Evolutionary conservation across 2,888 invertebrate genomes (phyloP).

Genomic region (Drosophila lutescens): DNA sequence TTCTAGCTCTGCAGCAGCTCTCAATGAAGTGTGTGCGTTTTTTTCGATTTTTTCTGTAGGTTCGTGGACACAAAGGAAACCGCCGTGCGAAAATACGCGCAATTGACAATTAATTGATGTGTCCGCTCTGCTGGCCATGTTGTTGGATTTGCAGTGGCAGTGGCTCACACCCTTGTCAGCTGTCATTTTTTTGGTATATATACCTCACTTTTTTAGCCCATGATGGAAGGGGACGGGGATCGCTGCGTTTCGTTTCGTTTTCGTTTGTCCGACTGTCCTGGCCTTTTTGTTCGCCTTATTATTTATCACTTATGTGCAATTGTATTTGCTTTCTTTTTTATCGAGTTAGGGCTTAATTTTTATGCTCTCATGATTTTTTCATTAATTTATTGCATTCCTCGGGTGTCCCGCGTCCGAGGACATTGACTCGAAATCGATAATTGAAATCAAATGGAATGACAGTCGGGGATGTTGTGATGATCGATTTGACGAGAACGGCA

Average conservation of each 20-base stretch:
- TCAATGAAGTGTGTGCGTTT: slow-evolving; percentile 62
- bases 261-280: slow-evolving; percentile 29
- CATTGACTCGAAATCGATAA: slow-evolving; percentile 50
- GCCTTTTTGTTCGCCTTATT: slow-evolving; percentile 58
- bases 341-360: slow-evolving; percentile 58
- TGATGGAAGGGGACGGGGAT: slow-evolving; percentile 55
- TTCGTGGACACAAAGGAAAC: slow-evolving; percentile 63
- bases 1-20: slow-evolving; percentile 45
- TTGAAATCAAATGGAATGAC: slow-evolving; percentile 41
- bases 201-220: slow-evolving; percentile 44
- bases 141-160: slow-evolving; percentile 46
- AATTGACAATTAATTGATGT: slow-evolving; percentile 81
- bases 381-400: slow-evolving; percentile 69
- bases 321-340: slow-evolving; percentile 50
- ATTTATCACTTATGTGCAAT: slow-evolving; percentile 74
- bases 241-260: slow-evolving; percentile 36
- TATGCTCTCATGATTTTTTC: slow-evolving; percentile 71
- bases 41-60: slow-evolving; percentile 17
- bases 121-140: slow-evolving; percentile 67
- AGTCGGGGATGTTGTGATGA: slow-evolving; percentile 16
- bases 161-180: slow-evolving; percentile 78
- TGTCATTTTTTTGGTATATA: slow-evolving; percentile 62
- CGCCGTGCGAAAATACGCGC: slow-evolving; percentile 80
- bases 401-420: slow-evolving; percentile 40
- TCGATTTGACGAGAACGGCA: slow-evolving; percentile 3